Evolutionary conservation across 2,797 vertebrate species (phyloP).

Genomic region (Pterois miles): DNA sequence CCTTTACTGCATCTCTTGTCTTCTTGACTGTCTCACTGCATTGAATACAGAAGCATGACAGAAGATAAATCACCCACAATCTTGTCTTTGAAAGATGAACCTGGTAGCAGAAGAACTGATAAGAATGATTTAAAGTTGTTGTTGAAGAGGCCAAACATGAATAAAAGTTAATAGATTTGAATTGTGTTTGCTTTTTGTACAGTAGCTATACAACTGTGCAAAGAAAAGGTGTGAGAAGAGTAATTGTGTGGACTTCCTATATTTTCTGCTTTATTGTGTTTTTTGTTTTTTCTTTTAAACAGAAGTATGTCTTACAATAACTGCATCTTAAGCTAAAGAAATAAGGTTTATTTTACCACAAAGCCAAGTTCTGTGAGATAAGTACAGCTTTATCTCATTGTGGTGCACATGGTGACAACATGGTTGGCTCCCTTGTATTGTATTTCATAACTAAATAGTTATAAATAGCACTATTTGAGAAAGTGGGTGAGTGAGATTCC

Average conservation of each 20-base stretch:
- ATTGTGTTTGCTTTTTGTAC: conserved; percentile 11
- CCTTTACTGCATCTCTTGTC: conserved; percentile 9
- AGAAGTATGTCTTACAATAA: background rate
- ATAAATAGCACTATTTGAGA: conserved; percentile 20
- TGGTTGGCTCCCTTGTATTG: conserved; percentile 17
- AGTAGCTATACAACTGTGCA: background rate
- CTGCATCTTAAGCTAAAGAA: background rate
- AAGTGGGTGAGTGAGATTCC: background rate
- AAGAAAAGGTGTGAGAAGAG: background rate
- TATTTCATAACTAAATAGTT: background rate
- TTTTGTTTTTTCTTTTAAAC: background rate
- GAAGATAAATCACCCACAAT: conserved; percentile 28
- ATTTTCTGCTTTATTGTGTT: background rate
- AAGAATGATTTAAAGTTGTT: conserved; percentile 47
- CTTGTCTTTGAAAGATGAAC: conserved; percentile 45
- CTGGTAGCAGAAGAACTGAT: conserved; percentile 29
- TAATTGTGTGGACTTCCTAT: background rate
- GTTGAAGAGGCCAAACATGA: conserved; percentile 55
- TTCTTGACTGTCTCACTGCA: conserved; percentile 28
- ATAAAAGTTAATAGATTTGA: conserved; percentile 27
- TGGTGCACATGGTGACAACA: conserved; percentile 14
- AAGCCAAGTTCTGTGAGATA: background rate
- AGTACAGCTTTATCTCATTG: conserved; percentile 8
- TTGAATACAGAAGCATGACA: conserved; percentile 17
- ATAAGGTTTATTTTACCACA: background rate